phyloP scores from a whole-genome alignment of 2,113 vertebrate genomes.

The Aphelocoma coerulescens region DNA sequence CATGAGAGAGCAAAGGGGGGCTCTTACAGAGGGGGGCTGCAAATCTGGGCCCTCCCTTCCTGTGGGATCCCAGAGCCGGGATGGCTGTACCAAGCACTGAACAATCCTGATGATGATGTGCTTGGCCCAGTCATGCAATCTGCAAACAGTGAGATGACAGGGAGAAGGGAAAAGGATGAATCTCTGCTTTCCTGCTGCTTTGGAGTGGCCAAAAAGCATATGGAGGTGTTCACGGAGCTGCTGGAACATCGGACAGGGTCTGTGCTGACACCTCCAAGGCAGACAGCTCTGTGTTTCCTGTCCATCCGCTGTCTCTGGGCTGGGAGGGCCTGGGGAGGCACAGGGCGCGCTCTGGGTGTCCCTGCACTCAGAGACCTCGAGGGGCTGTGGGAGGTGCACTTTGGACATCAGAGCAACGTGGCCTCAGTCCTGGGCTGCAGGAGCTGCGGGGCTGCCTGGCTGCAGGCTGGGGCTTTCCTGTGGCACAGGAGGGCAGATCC shows the following conservation, averaged over 20 bases:
- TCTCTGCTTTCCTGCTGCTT: background rate
- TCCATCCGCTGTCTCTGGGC: accelerated
- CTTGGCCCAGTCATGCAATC: background rate
- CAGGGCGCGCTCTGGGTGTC: accelerated
- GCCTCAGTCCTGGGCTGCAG: background rate
- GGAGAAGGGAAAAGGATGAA: background rate
- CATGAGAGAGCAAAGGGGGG: accelerated
- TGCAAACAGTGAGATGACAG: background rate
- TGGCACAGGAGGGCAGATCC: background rate
- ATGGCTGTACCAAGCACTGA: background rate
- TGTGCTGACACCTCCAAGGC: background rate
- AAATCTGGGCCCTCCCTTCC: background rate
- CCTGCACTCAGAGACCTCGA: background rate
- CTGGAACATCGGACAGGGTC: background rate
- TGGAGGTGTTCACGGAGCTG: background rate
- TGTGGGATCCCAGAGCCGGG: background rate
- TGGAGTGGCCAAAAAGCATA: background rate
- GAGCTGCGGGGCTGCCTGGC: background rate
- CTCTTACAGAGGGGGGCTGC: background rate
- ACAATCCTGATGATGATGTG: background rate
- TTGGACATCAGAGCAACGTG: background rate
- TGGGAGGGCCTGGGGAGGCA: background rate
- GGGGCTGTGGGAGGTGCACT: background rate
- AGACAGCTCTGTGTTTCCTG: background rate
- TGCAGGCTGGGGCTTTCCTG: background rate